Evolutionary conservation across 2,888 invertebrate species (phyloP).

Genomic region (Tachina fera): DNA sequence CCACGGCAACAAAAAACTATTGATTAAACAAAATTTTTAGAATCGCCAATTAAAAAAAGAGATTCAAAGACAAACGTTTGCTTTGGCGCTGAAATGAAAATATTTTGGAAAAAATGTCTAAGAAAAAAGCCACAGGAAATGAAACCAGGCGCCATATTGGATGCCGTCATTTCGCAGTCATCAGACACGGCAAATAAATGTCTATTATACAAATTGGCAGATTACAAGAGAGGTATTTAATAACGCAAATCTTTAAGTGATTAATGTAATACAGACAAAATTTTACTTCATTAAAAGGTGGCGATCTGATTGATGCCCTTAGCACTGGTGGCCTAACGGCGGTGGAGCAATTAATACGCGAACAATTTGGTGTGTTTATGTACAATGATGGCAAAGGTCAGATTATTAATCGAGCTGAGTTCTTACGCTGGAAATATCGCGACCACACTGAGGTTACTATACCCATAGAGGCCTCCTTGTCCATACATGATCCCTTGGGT

Average conservation of each 20-base stretch:
- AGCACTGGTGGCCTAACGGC: slow-evolving; percentile 91
- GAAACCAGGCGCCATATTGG: slow-evolving; percentile 90
- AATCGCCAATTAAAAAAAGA: slow-evolving; percentile 27
- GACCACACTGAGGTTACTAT: slow-evolving; percentile 92
- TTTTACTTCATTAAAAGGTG: slow-evolving; percentile 84
- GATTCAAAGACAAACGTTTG: neutral
- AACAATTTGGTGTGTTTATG: slow-evolving; percentile 94
- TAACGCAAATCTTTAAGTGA: neutral
- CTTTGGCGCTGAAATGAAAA: slow-evolving; percentile 76
- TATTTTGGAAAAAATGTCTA: slow-evolving; percentile 81
- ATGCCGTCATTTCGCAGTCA: slow-evolving; percentile 94
- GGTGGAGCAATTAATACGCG: slow-evolving; percentile 92
- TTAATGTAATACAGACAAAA: neutral
- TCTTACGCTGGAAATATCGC: slow-evolving; percentile 94
- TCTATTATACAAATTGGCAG: slow-evolving; percentile 92
- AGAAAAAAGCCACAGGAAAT: slow-evolving; percentile 82
- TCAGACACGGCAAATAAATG: slow-evolving; percentile 92
- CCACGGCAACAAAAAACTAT: slow-evolving; percentile 43
- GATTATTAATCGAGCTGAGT: slow-evolving; percentile 93
- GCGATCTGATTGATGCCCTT: slow-evolving; percentile 94
- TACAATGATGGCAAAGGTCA: slow-evolving; percentile 93
- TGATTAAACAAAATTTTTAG: slow-evolving; percentile 66
- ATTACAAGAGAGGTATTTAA: slow-evolving; percentile 91
- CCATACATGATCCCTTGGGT: slow-evolving; percentile 92
- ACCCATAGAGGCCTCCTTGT: slow-evolving; percentile 93